Base-by-base conservation (phyloP, 2,888 invertebrate genomes). In the Monochamus alternatus region DNA sequence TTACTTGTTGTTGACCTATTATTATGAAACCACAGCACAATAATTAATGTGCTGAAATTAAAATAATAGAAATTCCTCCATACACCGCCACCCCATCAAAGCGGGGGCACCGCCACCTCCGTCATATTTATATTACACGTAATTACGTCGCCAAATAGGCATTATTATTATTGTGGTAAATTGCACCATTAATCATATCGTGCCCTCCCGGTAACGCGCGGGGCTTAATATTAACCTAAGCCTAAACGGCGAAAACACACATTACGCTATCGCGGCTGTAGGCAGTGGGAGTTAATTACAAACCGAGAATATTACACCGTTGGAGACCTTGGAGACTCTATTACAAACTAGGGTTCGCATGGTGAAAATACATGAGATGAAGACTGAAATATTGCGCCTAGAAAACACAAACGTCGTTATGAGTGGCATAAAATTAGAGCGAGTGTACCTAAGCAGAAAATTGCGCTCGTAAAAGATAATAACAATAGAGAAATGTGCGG, bases 271-370 rank as follows among this genome's bases (percentile, higher is more conserved):
- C 59, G 47, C 12, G 47, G 72, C 66, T 69, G 14, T 59, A 59
- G 59, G 72, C 66, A 58, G 75, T 44, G 51, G 59, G 75, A 70
- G 77, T 78, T 78, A 78, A 78, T 78, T 78, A 75, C 77, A 73
- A 75, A 68, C 72, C 75, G 72, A 72, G 77, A 69, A 75, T 71
- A 77, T 77, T 75, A 77, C 68, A 68, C 66, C 69, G 75, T 75
- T 22, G 77, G 69, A 22, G 22, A 22, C 77, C 75, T 77, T 78
- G 77, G 71, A 68, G 75, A 75, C 75, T 74, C 70, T 75, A 75
- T 77, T 77, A 77, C 44, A 47, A 44, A 63, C 63, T 30, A 60
- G 7, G 31, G 60, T 60, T 30, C 31, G 10, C 51, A 38, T 2
- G 38, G 7, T 7, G 38, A 38, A 38, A 38, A 38, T 38, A 38